phyloP scores from a whole-genome alignment of 2,888 invertebrate species.

The Mythimna albipuncta region DNA sequence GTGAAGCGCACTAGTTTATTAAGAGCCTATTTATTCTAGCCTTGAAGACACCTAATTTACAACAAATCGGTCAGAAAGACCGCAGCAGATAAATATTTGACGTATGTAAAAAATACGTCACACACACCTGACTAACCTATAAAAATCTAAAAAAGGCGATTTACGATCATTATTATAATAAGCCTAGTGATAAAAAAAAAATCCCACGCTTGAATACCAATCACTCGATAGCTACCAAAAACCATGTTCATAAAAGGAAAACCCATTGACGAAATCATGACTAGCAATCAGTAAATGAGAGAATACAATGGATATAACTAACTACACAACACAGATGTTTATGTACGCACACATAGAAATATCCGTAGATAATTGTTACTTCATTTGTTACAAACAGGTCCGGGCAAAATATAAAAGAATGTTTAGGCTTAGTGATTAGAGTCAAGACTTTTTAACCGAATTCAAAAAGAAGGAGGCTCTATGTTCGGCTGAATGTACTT shows the following conservation, averaged over 20 bases:
- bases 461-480: too few species aligned
- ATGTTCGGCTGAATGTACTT: too few species aligned
- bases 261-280: conserved; percentile 55
- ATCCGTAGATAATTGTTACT: conserved; percentile 32
- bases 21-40: too few species aligned
- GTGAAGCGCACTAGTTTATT: neutral
- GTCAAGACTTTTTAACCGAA: neutral
- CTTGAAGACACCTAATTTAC: too few species aligned
- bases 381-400: conserved; percentile 28
- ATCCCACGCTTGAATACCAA: conserved; percentile 31
- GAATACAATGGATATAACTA: conserved; percentile 45
- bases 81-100: too few species aligned
- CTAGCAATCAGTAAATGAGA: conserved; percentile 39
- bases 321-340: conserved; percentile 9
- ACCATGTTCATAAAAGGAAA: conserved; percentile 50
- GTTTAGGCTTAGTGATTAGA: neutral
- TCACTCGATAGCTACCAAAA: conserved; percentile 29
- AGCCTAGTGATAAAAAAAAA: conserved; percentile 8
- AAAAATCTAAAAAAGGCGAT: neutral
- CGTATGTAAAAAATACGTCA: too few species aligned
- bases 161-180: neutral
- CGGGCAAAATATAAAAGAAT: conserved; percentile 6
- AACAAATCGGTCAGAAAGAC: too few species aligned
- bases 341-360: conserved; percentile 29
- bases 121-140: too few species aligned